Base-by-base conservation (phyloP, 35 echinoderm and acorn worm species). In the Lytechinus pictus region DNA sequence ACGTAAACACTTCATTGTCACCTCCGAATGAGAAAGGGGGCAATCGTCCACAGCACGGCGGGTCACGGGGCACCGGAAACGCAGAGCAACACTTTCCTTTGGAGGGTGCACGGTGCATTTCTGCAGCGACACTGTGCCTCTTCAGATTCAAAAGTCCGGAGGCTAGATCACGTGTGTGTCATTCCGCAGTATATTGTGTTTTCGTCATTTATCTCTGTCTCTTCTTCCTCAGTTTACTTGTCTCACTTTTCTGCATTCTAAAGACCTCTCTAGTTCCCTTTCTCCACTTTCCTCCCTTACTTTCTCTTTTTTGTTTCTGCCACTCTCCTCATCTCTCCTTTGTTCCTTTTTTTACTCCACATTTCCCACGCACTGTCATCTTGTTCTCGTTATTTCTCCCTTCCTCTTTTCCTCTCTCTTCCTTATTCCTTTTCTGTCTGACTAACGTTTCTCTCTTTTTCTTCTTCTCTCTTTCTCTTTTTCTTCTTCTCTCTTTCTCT, bases 1-100 rank as follows among this genome's bases (percentile, higher is more conserved):
- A 16, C 66, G 66, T 79, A 79, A 79, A 79, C 66, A 79, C 66
- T 79, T 79, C 66, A 79, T 79, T 79, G 66, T 79, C 66, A n/a
- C 66, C 66, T 79, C n/a, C 66, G 6, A 79, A 79, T 24, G 14
- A 79, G 66, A 79, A 44, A 79, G 66, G 66, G 66, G 66, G 21
- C 66, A n/a, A 24, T n/a, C n/a, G 66, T 24, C 66, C 66, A 6
- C 19, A 79, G 16, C 66, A 8, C 14, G 66, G 16, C 19, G 66
- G 66, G 66, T 79, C 19, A 24, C n/a, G 66, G 66, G 66, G 66
- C 19, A n/a, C 66, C 66, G 66, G 66, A 79, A 79, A 79, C 66
- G 66, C 19, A 79, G 66, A 79, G 66, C 66, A 79, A 79, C 66
- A 79, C 66, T 79, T 79, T 79, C 66, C 19, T 24, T 79, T 79